Evolutionary conservation across 2,888 invertebrate species (phyloP), one percentile per base, ranked within the genome.

Genomic region (Perithous albicinctus): DNA sequence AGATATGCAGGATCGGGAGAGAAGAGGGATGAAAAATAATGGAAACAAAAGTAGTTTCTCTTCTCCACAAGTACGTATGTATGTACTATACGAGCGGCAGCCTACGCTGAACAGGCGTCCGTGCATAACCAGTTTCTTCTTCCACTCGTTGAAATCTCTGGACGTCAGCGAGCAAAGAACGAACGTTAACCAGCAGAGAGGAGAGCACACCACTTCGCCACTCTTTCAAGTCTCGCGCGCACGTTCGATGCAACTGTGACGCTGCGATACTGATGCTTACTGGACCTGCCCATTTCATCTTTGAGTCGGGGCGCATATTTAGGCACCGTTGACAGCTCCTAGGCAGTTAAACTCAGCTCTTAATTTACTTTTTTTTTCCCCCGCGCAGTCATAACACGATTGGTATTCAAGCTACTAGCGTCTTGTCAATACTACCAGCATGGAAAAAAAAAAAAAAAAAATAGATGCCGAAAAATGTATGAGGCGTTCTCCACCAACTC

Each of bases 81-180:
- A 77, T 51, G 80, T 66, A 59, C 59, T 32, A 59, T 59, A 59
- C 29, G 10, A 18, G 59, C 54, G 78, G 83, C 84, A 82, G 78
- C 85, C 85, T 82, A 85, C 83, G 80, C 76, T 73, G 72, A 82
- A 54, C 75, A 59, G 83, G 80, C 84, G 82, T 83, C 80, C 84
- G 76, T 84, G 82, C 84, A 85, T 85, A 88, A 87, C 88, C 88
- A 87, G 87, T 88, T 87, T 87, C 85, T 83, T 85, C 83, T 82
- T 86, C 85, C 86, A 86, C 85, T 87, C 88, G 86, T 88, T 87
- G 84, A 88, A 88, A 83, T 88, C 85, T 80, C 83, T 72, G 66
- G 79, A 54, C 75, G 78, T 70, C 70, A 75, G 56, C 66, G 75
- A 64, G 51, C 48, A 64, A 74, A 54, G 59, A 32, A 32, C 59